Base-by-base conservation (phyloP, 1,140 invertebrate species). In the Bombus sylvicola region DNA sequence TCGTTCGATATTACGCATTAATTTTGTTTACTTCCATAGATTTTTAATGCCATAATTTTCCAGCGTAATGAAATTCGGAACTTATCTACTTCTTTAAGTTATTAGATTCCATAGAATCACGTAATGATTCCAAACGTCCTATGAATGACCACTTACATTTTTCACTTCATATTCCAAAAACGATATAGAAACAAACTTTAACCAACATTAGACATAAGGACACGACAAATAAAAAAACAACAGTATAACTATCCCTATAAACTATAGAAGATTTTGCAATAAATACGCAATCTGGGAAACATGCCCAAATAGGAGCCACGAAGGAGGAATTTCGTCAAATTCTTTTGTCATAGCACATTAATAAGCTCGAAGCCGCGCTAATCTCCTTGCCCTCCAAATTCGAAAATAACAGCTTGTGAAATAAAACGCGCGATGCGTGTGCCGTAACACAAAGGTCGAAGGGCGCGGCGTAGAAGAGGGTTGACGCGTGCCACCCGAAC, bases 361-460 rank as follows among this genome's bases (percentile, higher is more conserved):
- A 85, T 15, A 69, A 85, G 59, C 37, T n/a, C 28, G n/a, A 34
- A 43, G 75, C 53, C 15, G 31, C 71, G 88, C 18, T 86, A 79
- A 87, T 89, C 80, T 75, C 31, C 41, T 87, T 85, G 84, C 37
- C 68, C 43, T 62, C 47, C 47, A 90, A 57, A 86, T 88, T 86
- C 37, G 88, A 86, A 85, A 90, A 87, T 86, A 88, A 73, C 81
- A 80, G 82, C 39, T 62, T 37, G 88, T 81, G 80, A 83, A 90
- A 88, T 68, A 81, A 88, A 69, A 81, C 79, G 81, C 74, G 81
- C 68, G 85, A 84, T 77, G 81, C 85, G 78, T 89, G 88, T 66
- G 85, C 81, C 28, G 9, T 37, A 64, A 90, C 87, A 90, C 89
- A 90, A 88, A 89, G 88, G 90, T 68, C 71, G 88, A 88, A 83